These are phyloP conservation scores for Amphiprion clarkii DNA, from an alignment of 2,797 vertebrate species.

Conservation along the genomic window DNA sequence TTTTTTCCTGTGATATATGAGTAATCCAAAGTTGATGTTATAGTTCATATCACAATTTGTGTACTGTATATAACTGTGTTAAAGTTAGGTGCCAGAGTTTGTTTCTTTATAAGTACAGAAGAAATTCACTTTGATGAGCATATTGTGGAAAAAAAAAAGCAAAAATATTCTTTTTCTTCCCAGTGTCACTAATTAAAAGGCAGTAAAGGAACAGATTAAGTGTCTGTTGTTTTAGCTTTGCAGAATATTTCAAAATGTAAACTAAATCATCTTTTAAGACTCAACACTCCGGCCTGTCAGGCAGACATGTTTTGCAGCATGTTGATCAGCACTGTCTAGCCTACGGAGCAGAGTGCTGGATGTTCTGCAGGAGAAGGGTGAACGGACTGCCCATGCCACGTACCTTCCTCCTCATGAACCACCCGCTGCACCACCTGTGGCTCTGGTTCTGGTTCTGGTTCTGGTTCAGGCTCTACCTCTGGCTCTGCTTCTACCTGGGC, in stretches of 20 bases:
- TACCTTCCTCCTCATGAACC: conserved; percentile 89
- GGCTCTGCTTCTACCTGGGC: conserved; percentile 82
- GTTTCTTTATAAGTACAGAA: no score
- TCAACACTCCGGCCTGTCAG: background rate
- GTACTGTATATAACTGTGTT: no score
- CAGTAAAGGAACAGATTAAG: no score
- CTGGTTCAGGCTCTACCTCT: conserved; percentile 78
- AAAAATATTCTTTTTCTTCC: no score
- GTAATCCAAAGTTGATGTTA: no score
- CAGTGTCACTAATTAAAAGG: no score
- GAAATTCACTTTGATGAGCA: no score
- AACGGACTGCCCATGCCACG: conserved; percentile 81
- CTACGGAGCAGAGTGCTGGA: conserved; percentile 31
- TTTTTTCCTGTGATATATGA: background rate
- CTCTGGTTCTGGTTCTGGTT: conserved; percentile 71
- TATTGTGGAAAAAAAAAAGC: no score
- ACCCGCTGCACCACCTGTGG: conserved; percentile 64
- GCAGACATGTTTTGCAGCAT: conserved; percentile 39
- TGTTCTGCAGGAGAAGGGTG: conserved; percentile 70
- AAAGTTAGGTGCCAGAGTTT: no score
- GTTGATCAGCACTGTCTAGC: conserved; percentile 20
- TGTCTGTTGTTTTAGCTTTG: no score
- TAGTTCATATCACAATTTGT: no score
- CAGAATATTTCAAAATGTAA: no score
- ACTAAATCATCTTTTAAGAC: background rate